Evolutionary conservation across 2,888 invertebrate genomes (phyloP).

Genomic region (Alviniconcha strummeri): DNA sequence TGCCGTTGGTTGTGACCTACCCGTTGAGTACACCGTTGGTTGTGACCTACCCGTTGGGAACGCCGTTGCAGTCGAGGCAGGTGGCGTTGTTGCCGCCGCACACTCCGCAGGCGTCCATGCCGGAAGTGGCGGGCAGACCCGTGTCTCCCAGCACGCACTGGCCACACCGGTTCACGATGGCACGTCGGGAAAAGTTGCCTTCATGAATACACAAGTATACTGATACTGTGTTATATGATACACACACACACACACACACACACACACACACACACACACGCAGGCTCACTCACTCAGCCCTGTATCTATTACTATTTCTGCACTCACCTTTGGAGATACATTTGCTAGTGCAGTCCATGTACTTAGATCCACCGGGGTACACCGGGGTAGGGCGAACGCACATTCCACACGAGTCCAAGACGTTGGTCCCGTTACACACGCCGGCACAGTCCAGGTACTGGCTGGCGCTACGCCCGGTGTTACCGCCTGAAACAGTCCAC

Average conservation of each 20-base stretch:
- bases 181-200: slow-evolving; percentile 31
- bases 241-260: slow-evolving; percentile 1
- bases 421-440: slow-evolving; percentile 35
- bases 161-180: slow-evolving; percentile 30
- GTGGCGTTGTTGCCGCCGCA: slow-evolving; percentile 37
- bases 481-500: slow-evolving; percentile 3
- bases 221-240: not conserved
- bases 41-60: slow-evolving; percentile 35
- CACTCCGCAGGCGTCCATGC: slow-evolving; percentile 37
- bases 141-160: slow-evolving; percentile 37
- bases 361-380: slow-evolving; percentile 23
- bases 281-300: not conserved
- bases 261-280: not conserved
- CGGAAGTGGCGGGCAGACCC: not conserved
- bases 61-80: slow-evolving; percentile 34
- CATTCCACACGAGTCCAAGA: slow-evolving; percentile 33
- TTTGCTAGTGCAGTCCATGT: slow-evolving; percentile 31
- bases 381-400: slow-evolving; percentile 20
- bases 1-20: too few relatives aligned
- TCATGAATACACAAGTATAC: not conserved
- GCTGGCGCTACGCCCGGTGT: slow-evolving; percentile 22
- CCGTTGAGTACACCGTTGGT: not conserved
- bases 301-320: not conserved
- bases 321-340: slow-evolving; percentile 35
- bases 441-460: slow-evolving; percentile 37